Conservation (phyloP, 2,113 vertebrate species). For the Tupaia chinensis region DNA sequence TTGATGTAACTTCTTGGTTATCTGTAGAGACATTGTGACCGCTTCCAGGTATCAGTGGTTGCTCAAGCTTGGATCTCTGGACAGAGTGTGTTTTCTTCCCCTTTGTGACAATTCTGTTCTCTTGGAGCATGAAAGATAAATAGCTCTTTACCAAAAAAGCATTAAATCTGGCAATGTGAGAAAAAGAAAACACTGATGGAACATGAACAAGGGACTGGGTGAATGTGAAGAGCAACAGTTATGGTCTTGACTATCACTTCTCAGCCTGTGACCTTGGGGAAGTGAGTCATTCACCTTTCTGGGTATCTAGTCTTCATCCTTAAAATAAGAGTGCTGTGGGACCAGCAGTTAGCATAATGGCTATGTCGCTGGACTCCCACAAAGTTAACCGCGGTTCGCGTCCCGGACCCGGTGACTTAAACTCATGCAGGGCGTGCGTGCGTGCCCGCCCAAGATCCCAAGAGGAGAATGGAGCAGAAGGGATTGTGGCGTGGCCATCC, state of each 20-base stretch:
- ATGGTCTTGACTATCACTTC: neutral
- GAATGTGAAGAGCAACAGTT: neutral
- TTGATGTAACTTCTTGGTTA: constrained; percentile 27
- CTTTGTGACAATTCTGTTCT: constrained; percentile 24
- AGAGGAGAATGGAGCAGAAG: no score
- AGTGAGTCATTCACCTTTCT: neutral
- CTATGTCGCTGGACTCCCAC: no score
- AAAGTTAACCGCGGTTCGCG: no score
- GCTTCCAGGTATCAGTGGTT: neutral
- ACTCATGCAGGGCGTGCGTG: no score
- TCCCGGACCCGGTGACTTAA: no score
- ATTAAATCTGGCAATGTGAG: constrained; percentile 26
- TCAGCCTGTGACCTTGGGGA: neutral
- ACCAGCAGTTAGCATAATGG: no score
- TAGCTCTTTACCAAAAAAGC: constrained; percentile 24
- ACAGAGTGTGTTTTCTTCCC: constrained; percentile 22
- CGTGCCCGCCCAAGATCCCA: no score
- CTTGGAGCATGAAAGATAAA: constrained; percentile 27
- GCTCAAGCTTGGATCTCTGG: constrained; percentile 34
- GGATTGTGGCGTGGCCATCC: no score
- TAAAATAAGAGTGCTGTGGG: neutral
- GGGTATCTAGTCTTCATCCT: neutral
- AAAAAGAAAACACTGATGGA: neutral
- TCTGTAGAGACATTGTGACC: constrained; percentile 12
- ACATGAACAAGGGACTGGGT: neutral